Evolutionary conservation across 2,888 invertebrate genomes (phyloP).

Genomic region (Himalopsyche japonica): DNA sequence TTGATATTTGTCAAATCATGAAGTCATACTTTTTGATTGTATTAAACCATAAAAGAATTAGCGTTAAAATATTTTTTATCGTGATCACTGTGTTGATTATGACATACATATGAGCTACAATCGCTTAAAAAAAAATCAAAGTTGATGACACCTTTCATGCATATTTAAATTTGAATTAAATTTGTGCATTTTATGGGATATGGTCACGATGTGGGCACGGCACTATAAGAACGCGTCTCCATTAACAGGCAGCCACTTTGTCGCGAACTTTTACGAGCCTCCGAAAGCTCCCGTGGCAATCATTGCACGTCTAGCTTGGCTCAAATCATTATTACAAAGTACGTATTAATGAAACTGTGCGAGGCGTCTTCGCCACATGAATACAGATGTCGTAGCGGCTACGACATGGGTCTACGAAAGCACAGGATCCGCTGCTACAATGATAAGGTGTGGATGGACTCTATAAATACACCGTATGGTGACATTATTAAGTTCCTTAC

Average conservation of each 20-base stretch:
- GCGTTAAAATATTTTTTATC: no score
- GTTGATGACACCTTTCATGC: no score
- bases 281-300: slow-evolving; percentile 6
- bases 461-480: no score
- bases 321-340: slow-evolving; percentile 37
- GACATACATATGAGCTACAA: no score
- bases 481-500: no score
- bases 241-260: slow-evolving; percentile 12
- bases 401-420: neutral
- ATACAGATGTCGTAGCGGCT: slow-evolving; percentile 26
- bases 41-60: no score
- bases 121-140: no score
- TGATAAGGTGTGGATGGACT: neutral
- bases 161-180: no score
- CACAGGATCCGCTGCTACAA: neutral
- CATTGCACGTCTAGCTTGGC: slow-evolving; percentile 28
- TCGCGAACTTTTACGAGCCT: slow-evolving; percentile 11
- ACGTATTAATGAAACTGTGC: slow-evolving; percentile 35
- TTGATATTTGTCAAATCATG: no score
- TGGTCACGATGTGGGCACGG: neutral
- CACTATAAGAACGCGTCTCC: slow-evolving; percentile 8
- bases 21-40: no score
- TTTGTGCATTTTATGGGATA: neutral
- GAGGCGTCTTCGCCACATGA: slow-evolving; percentile 20
- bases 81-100: no score